These are phyloP conservation scores for Hermetia illucens DNA, from an alignment of 1,140 invertebrate species.

Conservation along the genomic window DNA sequence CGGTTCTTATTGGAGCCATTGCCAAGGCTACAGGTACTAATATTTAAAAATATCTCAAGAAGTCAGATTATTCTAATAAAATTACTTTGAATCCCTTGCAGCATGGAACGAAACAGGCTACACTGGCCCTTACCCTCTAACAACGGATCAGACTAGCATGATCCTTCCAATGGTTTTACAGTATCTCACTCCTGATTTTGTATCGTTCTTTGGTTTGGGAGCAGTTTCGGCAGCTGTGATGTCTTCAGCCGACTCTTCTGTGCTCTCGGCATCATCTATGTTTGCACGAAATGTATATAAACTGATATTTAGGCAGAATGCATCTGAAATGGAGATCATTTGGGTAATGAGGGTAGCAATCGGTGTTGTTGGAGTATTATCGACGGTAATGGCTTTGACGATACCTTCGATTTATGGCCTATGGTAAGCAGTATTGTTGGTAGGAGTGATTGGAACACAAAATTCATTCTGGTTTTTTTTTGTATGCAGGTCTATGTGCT, in stretches of 20 bases:
- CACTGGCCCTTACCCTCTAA: conserved; percentile 54
- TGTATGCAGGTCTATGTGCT: conserved; percentile 72
- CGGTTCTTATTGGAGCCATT: conserved; percentile 90
- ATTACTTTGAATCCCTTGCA: conserved; percentile 24
- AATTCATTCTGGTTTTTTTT: conserved; percentile 7
- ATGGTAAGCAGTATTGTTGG: conserved; percentile 52
- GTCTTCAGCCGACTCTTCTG: conserved; percentile 96
- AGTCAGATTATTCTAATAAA: neutral
- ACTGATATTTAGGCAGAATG: conserved; percentile 85
- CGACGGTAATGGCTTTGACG: conserved; percentile 89
- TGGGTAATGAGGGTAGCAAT: conserved; percentile 95
- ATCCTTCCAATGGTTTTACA: conserved; percentile 94
- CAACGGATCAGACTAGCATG: conserved; percentile 70
- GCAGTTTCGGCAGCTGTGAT: conserved; percentile 97
- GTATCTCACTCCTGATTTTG: conserved; percentile 83
- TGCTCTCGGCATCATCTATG: conserved; percentile 94
- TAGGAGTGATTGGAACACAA: neutral
- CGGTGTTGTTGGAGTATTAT: conserved; percentile 79
- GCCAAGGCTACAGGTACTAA: conserved; percentile 69
- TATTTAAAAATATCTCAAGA: conserved; percentile 1
- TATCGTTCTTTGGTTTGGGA: conserved; percentile 92
- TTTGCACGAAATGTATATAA: conserved; percentile 97
- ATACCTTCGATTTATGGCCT: conserved; percentile 95
- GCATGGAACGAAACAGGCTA: conserved; percentile 90
- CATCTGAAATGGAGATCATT: conserved; percentile 92